phyloP scores from a whole-genome alignment of 2,888 invertebrate genomes.

The Tachina grossa region DNA sequence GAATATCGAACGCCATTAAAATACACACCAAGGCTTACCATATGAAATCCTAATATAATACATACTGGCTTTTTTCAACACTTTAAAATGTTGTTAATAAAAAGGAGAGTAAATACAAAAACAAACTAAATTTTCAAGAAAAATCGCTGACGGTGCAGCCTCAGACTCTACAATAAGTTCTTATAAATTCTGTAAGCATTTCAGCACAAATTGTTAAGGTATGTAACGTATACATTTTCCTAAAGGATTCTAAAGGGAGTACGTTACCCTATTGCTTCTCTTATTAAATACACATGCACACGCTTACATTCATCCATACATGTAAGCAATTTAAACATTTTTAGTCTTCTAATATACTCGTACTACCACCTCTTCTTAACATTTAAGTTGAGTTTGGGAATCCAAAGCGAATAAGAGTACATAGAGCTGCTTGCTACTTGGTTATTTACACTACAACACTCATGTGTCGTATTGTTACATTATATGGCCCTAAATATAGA shows the following conservation, averaged over 20 bases:
- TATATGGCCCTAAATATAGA: conserved; percentile 17
- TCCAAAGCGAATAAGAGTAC: background rate
- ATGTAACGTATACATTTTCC: conserved; percentile 31
- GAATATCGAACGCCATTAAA: conserved; percentile 63
- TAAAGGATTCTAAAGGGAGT: conserved; percentile 47
- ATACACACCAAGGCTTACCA: conserved; percentile 64
- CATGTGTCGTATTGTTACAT: conserved; percentile 53
- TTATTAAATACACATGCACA: conserved; percentile 32
- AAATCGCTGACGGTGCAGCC: conserved; percentile 69
- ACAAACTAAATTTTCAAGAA: conserved; percentile 52
- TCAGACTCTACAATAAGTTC: conserved; percentile 46
- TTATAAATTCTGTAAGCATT: conserved; percentile 20
- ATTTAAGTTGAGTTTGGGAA: conserved; percentile 29
- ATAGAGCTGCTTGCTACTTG: conserved; percentile 6
- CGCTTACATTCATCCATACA: conserved; percentile 12
- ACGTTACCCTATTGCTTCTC: conserved; percentile 3
- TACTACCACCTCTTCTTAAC: conserved; percentile 32
- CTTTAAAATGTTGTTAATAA: conserved; percentile 40
- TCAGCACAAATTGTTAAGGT: conserved; percentile 44
- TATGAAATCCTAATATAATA: conserved; percentile 51
- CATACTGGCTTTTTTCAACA: conserved; percentile 27
- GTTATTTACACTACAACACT: conserved; percentile 48
- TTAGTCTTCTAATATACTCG: conserved; percentile 52
- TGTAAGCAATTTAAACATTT: conserved; percentile 22
- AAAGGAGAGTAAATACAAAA: conserved; percentile 10